A percentile compares a stretch with the other conserved stretches of the same genome.
phyloP scores from a whole-genome alignment of 1,140 invertebrate species.

The Nephotettix cincticeps region DNA sequence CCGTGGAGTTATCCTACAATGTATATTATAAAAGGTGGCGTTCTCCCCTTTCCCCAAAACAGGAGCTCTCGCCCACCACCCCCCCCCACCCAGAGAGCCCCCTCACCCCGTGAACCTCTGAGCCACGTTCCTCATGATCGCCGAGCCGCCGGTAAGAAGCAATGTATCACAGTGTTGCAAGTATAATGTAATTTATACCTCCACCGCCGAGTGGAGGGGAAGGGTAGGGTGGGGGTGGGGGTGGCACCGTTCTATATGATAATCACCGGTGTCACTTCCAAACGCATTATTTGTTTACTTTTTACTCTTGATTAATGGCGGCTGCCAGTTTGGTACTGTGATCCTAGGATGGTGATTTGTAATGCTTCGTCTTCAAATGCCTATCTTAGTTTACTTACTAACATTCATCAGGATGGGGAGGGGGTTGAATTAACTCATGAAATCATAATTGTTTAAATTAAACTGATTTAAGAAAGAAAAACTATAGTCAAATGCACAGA shows the following conservation, averaged over 20 bases:
- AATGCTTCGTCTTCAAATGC: too few species aligned
- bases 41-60: too few species aligned
- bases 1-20: too few species aligned
- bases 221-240: background rate
- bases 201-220: background rate
- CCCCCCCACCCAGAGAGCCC: background rate
- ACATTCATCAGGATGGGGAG: too few species aligned
- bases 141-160: background rate
- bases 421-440: too few species aligned
- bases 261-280: constrained; percentile 12
- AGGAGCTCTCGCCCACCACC: background rate
- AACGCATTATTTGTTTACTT: constrained; percentile 9
- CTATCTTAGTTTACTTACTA: too few species aligned
- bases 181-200: constrained; percentile 21
- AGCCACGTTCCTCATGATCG: background rate
- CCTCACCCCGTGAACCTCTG: background rate
- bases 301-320: background rate
- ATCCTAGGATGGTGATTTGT: too few species aligned
- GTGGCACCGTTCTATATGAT: constrained; percentile 20
- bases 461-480: too few species aligned
- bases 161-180: constrained; percentile 5
- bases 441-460: too few species aligned
- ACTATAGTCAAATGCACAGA: too few species aligned
- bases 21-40: too few species aligned
- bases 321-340: too few species aligned